These are phyloP conservation scores for Turritopsis dohrnii DNA, from an alignment of 30 jellyfish, hydroid and myxozoan genomes.

Conservation along the genomic window DNA sequence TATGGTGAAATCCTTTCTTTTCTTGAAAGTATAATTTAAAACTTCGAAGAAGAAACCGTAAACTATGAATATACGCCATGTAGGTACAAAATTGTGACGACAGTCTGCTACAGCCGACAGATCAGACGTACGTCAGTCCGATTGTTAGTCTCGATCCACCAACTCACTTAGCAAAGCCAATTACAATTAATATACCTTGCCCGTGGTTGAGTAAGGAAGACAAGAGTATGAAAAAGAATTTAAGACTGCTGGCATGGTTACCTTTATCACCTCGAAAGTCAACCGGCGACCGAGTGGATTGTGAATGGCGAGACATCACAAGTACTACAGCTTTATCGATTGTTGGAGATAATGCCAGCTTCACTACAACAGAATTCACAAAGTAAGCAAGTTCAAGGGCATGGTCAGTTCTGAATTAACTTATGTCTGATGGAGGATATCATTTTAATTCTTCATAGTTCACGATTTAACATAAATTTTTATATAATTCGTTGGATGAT, in stretches of 20 bases:
- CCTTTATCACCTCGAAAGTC: constrained; percentile 43
- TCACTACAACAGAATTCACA: constrained; percentile 69
- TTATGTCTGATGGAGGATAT: too few relatives aligned
- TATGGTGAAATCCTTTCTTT: too few relatives aligned
- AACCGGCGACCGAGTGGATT: constrained; percentile 39
- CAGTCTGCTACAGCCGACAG: constrained; percentile 48
- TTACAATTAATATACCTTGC: constrained; percentile 65
- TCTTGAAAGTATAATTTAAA: too few relatives aligned
- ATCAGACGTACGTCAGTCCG: constrained; percentile 54
- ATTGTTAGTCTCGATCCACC: constrained; percentile 74
- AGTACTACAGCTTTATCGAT: constrained; percentile 60
- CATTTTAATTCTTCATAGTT: too few relatives aligned
- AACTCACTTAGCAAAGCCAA: constrained; percentile 58
- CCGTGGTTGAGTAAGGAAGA: constrained; percentile 60
- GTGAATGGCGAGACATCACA: constrained; percentile 87
- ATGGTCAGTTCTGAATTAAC: too few relatives aligned
- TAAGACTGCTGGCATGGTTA: constrained; percentile 72
- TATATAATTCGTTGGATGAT: too few relatives aligned
- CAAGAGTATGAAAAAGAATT: constrained; percentile 34
- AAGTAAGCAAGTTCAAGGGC: too few relatives aligned
- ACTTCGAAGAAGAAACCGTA: too few relatives aligned
- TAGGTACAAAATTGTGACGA: constrained; percentile 71
- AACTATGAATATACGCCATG: too few relatives aligned
- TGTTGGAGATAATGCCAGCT: constrained; percentile 64
- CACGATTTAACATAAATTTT: too few relatives aligned